These are phyloP conservation scores for Rhogogaster chlorosoma DNA, from an alignment of 2,888 invertebrate species.

Conservation along the genomic window DNA sequence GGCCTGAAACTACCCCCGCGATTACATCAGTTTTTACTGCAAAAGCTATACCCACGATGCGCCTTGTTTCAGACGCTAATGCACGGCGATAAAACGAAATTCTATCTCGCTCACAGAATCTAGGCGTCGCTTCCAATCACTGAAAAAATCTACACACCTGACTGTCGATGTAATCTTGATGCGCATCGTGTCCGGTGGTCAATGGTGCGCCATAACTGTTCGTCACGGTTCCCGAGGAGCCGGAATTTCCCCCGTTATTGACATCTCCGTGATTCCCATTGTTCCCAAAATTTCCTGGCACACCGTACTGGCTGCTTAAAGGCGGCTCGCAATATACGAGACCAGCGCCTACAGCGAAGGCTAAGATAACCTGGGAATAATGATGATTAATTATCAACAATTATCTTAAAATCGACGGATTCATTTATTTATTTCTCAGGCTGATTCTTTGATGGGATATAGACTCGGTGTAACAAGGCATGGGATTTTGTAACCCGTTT, in stretches of 20 bases:
- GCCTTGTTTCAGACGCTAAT: neutral
- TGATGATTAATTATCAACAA: neutral
- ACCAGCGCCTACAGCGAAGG: conserved; percentile 65
- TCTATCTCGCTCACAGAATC: too few species aligned
- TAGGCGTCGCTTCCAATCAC: too few species aligned
- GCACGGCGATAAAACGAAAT: neutral
- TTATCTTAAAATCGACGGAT: neutral
- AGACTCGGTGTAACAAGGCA: neutral
- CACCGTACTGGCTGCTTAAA: conserved; percentile 73
- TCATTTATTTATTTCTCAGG: neutral
- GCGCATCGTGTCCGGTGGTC: conserved; percentile 64
- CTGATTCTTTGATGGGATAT: neutral
- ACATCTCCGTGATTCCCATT: conserved; percentile 59
- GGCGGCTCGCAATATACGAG: conserved; percentile 67
- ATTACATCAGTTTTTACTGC: neutral
- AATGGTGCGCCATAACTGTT: conserved; percentile 71
- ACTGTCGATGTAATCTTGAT: conserved; percentile 74
- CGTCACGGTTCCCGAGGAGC: conserved; percentile 60
- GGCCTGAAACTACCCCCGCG: conserved; percentile 3
- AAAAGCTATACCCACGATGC: neutral
- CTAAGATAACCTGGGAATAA: conserved; percentile 61
- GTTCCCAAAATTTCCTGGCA: conserved; percentile 70
- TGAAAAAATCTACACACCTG: conserved; percentile 62
- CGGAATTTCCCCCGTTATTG: conserved; percentile 58
- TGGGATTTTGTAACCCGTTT: neutral